phyloP scores from a whole-genome alignment of 2,797 vertebrate genomes.

The Aulostomus chinensis region DNA sequence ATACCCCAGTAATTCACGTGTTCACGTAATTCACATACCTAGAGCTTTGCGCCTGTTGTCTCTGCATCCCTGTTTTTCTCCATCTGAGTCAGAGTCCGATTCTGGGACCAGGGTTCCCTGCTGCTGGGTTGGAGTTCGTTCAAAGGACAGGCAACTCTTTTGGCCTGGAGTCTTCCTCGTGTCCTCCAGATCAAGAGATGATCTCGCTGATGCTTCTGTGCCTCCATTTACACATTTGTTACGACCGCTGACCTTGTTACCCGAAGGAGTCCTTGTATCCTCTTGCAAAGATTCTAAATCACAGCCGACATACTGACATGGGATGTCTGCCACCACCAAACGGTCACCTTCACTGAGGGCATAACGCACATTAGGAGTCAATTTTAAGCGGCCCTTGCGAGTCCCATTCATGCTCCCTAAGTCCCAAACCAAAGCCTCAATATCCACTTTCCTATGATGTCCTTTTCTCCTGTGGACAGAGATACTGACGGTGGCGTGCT shows the following conservation, averaged over 20 bases:
- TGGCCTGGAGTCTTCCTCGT: slow-evolving; percentile 33
- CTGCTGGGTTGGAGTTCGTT: slow-evolving; percentile 61
- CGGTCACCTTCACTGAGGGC: slow-evolving; percentile 80
- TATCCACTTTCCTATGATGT: slow-evolving; percentile 11
- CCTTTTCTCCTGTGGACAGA: slow-evolving; percentile 63
- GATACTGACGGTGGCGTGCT: slow-evolving; percentile 84
- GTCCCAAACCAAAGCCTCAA: slow-evolving; percentile 85
- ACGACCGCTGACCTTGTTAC: slow-evolving; percentile 15
- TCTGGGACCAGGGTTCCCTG: slow-evolving; percentile 80
- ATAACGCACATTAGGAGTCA: slow-evolving; percentile 84
- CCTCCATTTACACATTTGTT: slow-evolving; percentile 30
- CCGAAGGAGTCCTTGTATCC: slow-evolving; percentile 2
- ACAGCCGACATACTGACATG: slow-evolving; percentile 80
- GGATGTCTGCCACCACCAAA: slow-evolving; percentile 86
- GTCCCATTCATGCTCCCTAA: slow-evolving; percentile 89
- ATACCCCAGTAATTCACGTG: neutral
- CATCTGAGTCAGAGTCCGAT: slow-evolving; percentile 86
- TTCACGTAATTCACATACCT: slow-evolving; percentile 43
- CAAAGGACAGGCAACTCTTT: slow-evolving; percentile 51
- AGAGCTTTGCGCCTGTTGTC: slow-evolving; percentile 29
- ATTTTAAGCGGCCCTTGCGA: slow-evolving; percentile 79
- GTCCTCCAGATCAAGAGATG: slow-evolving; percentile 8
- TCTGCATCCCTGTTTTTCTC: slow-evolving; percentile 35
- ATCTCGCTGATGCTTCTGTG: neutral
- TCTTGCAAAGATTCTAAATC: slow-evolving; percentile 14